phyloP scores from a whole-genome alignment of 1,140 invertebrate genomes.

The Platyscapa corneri region DNA sequence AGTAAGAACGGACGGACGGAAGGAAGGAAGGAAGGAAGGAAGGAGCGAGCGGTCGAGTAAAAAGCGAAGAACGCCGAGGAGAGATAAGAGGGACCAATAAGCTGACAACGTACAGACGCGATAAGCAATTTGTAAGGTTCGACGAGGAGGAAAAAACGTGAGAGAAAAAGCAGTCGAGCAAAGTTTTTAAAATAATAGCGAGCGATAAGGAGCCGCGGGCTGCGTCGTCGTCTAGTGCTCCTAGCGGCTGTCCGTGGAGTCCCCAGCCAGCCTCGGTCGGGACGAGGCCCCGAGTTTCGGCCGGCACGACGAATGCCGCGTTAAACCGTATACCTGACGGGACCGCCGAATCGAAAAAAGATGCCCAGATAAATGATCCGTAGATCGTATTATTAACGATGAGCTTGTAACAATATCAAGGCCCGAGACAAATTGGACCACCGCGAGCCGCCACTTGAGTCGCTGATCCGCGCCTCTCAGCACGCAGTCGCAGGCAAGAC shows the following conservation, averaged over 20 bases:
- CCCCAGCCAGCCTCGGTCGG: no score
- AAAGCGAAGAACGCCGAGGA: conserved; percentile 60
- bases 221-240: conserved; percentile 2
- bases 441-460: conserved; percentile 60
- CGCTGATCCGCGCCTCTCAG: conserved; percentile 23
- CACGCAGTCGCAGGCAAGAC: conserved; percentile 8
- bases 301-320: not conserved
- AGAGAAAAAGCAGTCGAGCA: conserved; percentile 54
- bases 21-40: not conserved
- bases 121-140: conserved; percentile 73
- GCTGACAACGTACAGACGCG: conserved; percentile 62
- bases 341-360: conserved; percentile 2
- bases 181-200: conserved; percentile 19
- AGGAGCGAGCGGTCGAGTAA: conserved; percentile 47
- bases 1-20: not conserved
- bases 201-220: not conserved
- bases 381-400: conserved; percentile 70
- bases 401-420: conserved; percentile 73
- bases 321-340: conserved; percentile 15
- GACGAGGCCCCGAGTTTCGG: no score
- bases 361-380: conserved; percentile 58
- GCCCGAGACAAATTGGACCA: conserved; percentile 74
- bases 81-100: conserved; percentile 59
- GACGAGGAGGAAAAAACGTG: conserved; percentile 53
- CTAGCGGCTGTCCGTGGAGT: no score